These are phyloP conservation scores for Malacosoma neustria DNA, from an alignment of 2,888 invertebrate genomes.

Conservation along the genomic window DNA sequence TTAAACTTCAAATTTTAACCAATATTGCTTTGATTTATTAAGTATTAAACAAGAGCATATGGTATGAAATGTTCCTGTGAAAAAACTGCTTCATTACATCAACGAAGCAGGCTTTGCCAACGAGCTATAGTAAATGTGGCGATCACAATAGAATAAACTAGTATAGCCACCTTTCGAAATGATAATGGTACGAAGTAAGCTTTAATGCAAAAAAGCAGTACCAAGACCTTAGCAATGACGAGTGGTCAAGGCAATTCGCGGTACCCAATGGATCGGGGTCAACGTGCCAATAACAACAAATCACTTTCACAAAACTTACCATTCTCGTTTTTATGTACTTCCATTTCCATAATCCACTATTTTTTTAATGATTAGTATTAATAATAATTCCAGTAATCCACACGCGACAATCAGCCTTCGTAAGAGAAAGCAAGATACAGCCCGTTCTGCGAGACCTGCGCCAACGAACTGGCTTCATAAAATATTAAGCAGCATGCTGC, in stretches of 20 bases:
- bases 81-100: no score
- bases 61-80: no score
- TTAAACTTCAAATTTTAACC: no score
- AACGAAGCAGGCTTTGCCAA: no score
- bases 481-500: background rate
- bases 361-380: slow-evolving; percentile 11
- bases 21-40: no score
- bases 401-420: slow-evolving; percentile 6
- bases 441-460: slow-evolving; percentile 4
- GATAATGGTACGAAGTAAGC: background rate
- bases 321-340: slow-evolving; percentile 8
- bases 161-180: background rate
- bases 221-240: background rate
- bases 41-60: no score
- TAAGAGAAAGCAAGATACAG: background rate
- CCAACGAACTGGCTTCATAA: slow-evolving; percentile 4
- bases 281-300: background rate
- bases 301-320: background rate
- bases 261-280: background rate
- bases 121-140: no score
- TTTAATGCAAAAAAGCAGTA: background rate
- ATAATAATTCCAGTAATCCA: background rate
- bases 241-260: background rate
- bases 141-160: background rate
- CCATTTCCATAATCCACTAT: background rate